These are phyloP conservation scores for Rhagoletis zephyria DNA, from an alignment of 1,140 invertebrate genomes.

Conservation along the genomic window DNA sequence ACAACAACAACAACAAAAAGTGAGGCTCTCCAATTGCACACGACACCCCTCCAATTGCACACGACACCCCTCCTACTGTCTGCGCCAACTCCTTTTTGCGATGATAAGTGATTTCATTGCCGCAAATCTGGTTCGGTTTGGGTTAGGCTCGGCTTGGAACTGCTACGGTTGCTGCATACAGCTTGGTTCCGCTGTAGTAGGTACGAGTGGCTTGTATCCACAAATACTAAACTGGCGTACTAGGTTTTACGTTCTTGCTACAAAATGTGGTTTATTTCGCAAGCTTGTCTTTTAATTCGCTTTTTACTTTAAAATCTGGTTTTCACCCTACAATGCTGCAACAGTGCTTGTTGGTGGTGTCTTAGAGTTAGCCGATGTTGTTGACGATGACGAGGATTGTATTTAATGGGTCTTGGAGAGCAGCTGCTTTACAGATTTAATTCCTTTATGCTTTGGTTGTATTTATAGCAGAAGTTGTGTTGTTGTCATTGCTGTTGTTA, in stretches of 20 bases:
- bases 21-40: not conserved
- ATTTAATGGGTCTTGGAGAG: slow-evolving; percentile 47
- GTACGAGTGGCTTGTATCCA: not conserved
- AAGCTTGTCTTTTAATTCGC: not conserved
- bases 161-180: not conserved
- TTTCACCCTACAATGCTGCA: slow-evolving; percentile 2
- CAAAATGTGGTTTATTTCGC: not conserved
- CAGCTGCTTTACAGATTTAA: slow-evolving; percentile 49
- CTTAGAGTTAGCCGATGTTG: not conserved
- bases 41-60: not conserved
- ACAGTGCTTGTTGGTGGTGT: not conserved
- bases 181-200: not conserved
- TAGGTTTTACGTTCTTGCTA: not conserved
- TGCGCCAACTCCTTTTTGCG: not conserved
- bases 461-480: slow-evolving; percentile 25
- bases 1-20: not conserved
- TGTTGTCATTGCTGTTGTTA: not conserved
- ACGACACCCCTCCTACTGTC: not conserved
- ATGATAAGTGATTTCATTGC: slow-evolving; percentile 51
- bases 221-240: not conserved
- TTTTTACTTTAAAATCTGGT: slow-evolving; percentile 1
- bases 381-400: slow-evolving; percentile 48
- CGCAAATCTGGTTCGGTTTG: slow-evolving; percentile 42
- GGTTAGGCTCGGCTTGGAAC: not conserved
- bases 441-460: slow-evolving; percentile 42